phyloP scores from a whole-genome alignment of 2,113 vertebrate genomes.

The Felis chaus region DNA sequence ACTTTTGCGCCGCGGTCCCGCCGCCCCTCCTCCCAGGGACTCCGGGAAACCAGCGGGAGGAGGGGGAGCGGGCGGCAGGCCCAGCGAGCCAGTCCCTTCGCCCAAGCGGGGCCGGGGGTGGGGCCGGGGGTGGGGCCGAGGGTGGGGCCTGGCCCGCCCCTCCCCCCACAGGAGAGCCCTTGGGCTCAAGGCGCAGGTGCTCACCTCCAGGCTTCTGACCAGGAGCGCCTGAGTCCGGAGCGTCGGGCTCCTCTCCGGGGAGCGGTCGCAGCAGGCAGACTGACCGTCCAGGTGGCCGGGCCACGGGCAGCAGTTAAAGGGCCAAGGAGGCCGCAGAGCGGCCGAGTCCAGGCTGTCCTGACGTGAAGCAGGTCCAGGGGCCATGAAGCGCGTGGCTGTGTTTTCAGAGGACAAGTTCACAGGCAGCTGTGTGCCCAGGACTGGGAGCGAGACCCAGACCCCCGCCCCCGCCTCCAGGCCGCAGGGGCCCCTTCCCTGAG shows the following conservation, averaged over 20 bases:
- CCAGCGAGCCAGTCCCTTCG: background rate
- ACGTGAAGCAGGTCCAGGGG: background rate
- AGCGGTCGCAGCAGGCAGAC: fast-evolving
- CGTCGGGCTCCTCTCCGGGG: fast-evolving
- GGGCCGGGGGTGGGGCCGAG: fast-evolving
- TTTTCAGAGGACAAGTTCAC: background rate
- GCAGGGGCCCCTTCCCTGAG: no score
- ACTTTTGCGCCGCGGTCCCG: slow-evolving; percentile 26
- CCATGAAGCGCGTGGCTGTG: fast-evolving
- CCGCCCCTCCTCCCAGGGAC: background rate
- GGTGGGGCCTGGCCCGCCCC: background rate
- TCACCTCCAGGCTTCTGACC: no score
- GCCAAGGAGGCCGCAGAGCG: fast-evolving
- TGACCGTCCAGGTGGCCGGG: fast-evolving
- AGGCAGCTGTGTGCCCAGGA: background rate
- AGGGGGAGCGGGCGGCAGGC: fast-evolving
- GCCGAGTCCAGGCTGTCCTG: fast-evolving
- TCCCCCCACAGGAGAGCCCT: fast-evolving
- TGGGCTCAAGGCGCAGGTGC: fast-evolving
- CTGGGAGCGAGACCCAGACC: fast-evolving
- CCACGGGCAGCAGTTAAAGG: background rate
- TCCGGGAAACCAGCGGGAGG: background rate
- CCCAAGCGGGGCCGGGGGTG: fast-evolving
- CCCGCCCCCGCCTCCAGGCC: fast-evolving
- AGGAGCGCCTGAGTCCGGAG: background rate